phyloP scores from a whole-genome alignment of 2,113 vertebrate genomes.

The Pipra filicauda region DNA sequence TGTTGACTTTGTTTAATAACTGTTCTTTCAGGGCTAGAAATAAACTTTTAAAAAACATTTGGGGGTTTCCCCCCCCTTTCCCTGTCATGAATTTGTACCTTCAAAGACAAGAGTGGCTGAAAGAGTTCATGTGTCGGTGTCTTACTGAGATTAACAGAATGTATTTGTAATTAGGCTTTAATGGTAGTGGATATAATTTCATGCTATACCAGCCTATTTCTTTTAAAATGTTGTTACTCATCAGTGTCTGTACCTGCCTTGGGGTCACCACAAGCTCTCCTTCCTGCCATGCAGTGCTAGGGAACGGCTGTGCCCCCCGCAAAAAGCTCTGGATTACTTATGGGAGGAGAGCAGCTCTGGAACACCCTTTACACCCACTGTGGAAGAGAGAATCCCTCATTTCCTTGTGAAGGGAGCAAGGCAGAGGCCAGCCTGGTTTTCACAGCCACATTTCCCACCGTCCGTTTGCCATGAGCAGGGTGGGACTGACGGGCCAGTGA shows the following conservation, averaged over 20 bases:
- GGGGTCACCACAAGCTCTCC: not conserved
- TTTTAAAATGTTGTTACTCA: not conserved
- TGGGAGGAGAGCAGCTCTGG: not conserved
- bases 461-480: not conserved
- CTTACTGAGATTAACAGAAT: not conserved
- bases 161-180: not conserved
- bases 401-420: not conserved
- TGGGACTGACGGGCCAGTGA: not conserved
- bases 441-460: not conserved
- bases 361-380: not conserved
- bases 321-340: not conserved
- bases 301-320: not conserved
- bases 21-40: slow-evolving; percentile 83
- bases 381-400: not conserved
- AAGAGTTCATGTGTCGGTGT: not conserved
- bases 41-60: slow-evolving; percentile 72
- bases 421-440: not conserved
- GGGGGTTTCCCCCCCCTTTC: not conserved
- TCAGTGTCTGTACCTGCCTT: not conserved
- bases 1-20: slow-evolving; percentile 77
- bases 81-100: slow-evolving; percentile 14
- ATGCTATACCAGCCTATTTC: not conserved
- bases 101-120: not conserved
- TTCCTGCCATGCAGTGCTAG: not conserved
- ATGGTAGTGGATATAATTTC: not conserved